Evolutionary conservation across 2,888 invertebrate genomes (phyloP), one percentile per base, ranked within the genome.

Genomic region (Sabatieria punctata): DNA sequence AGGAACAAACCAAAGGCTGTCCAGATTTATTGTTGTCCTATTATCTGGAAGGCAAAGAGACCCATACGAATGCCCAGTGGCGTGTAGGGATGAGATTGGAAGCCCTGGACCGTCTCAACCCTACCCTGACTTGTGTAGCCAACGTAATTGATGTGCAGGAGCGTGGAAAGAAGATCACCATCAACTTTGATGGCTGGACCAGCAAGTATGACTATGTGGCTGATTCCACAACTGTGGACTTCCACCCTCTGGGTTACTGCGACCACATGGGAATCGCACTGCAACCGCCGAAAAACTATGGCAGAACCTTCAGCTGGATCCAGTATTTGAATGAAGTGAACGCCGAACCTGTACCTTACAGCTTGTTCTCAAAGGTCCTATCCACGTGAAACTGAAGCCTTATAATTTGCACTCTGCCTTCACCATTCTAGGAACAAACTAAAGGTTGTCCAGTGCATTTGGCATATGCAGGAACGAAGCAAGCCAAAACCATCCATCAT

Each of bases 181-280:
- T 45, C 18, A 4, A 43, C 21, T 45, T 45, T 44, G 45, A 45
- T 19, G 45, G 45, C 8, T 45, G 45, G 45, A 37, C 38, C 4
- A 4, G 13, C 2, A 4, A 23, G 22, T 45, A 44, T 18, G 46
- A 42, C 22, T 42, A 42, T n/a, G 18, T 30, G 4, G 11, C 42
- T 2, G 21, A 42, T 3, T 21, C 42, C 4, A n/a, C 18, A 4
- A n/a, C 19, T 24, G 19, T 2, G 4, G 33, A 42, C 21, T n/a
- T 42, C 30, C 42, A 42, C 21, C 42, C 42, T 2, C 21, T 33
- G 27, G 42, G 42, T 3, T 42, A 42, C 21, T 42, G 41, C 41
- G 3, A 41, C 3, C 13, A 26, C 15, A 4, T 15, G 8, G 41
- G 26, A n/a, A 41, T 26, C 24, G 19, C 15, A 6, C 41, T 41